A percentile compares a stretch with the other conserved stretches of the same genome.
These are phyloP conservation scores for Phengaris arion DNA, from an alignment of 2,888 invertebrate species.

Conservation along the genomic window DNA sequence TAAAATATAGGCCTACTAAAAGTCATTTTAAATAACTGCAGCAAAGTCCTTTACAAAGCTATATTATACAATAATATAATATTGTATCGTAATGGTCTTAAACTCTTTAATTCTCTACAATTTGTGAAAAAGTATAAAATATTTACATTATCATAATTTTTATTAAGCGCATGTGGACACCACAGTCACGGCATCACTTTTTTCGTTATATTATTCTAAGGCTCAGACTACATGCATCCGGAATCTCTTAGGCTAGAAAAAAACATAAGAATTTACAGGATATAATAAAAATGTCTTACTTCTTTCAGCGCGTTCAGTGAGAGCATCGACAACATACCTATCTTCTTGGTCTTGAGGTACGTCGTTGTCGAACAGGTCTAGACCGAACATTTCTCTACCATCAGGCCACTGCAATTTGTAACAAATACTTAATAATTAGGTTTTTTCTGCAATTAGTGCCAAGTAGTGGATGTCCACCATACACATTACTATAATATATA, in stretches of 20 bases:
- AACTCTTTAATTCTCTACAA: no score
- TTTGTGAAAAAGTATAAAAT: no score
- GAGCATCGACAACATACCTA: constrained; percentile 64
- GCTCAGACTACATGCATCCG: no score
- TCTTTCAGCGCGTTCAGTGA: constrained; percentile 64
- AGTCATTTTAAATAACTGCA: not conserved
- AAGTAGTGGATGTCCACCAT: not conserved
- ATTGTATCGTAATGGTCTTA: no score
- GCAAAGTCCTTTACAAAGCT: not conserved
- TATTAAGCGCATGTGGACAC: no score
- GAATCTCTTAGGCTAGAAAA: no score
- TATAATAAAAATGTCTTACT: constrained; percentile 48
- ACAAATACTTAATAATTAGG: not conserved
- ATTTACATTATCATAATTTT: no score
- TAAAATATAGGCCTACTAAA: no score
- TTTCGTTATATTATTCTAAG: no score
- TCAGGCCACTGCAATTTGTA: constrained; percentile 60
- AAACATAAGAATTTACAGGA: not conserved
- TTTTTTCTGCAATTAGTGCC: not conserved
- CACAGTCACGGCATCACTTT: no score
- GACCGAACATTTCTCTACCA: constrained; percentile 57
- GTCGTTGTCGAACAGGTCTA: constrained; percentile 63
- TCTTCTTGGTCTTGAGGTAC: constrained; percentile 61
- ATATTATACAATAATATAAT: not conserved
- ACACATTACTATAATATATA: no score